phyloP scores from a whole-genome alignment of 2,888 invertebrate genomes.

The Buathra laborator region DNA sequence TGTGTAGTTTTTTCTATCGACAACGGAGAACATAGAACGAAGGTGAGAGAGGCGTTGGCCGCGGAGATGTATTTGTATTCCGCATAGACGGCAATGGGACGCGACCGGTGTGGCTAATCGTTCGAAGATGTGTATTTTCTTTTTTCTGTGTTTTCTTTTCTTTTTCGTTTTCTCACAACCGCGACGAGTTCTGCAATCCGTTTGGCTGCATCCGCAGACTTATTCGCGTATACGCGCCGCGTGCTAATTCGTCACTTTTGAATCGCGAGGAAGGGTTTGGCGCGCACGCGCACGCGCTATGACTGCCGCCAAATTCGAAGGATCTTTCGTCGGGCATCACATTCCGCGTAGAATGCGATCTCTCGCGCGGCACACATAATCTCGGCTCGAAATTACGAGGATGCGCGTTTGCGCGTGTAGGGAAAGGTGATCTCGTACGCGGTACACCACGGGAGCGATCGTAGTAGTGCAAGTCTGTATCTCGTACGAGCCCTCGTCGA shows the following conservation, averaged over 20 bases:
- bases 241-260: slow-evolving; percentile 14
- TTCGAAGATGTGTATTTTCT: neutral
- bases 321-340: slow-evolving; percentile 13
- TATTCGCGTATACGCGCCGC: neutral
- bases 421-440: slow-evolving; percentile 54
- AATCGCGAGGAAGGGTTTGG: neutral
- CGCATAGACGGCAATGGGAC: slow-evolving; percentile 52
- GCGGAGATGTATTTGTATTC: slow-evolving; percentile 57
- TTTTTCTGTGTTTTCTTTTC: slow-evolving; percentile 24
- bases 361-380: neutral
- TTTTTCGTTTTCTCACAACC: slow-evolving; percentile 1
- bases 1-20: slow-evolving; percentile 24
- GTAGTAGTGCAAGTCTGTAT: slow-evolving; percentile 49
- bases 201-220: neutral
- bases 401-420: neutral
- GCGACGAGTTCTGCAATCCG: slow-evolving; percentile 9
- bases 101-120: slow-evolving; percentile 58
- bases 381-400: neutral
- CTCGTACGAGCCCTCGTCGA: slow-evolving; percentile 73
- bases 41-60: slow-evolving; percentile 55
- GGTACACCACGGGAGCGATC: slow-evolving; percentile 30
- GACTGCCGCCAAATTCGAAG: slow-evolving; percentile 17
- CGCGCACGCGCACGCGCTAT: neutral
- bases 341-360: slow-evolving; percentile 4
- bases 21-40: slow-evolving; percentile 25